Evolutionary conservation across 1,140 invertebrate genomes (phyloP).

Genomic region (Nilaparvata lugens): DNA sequence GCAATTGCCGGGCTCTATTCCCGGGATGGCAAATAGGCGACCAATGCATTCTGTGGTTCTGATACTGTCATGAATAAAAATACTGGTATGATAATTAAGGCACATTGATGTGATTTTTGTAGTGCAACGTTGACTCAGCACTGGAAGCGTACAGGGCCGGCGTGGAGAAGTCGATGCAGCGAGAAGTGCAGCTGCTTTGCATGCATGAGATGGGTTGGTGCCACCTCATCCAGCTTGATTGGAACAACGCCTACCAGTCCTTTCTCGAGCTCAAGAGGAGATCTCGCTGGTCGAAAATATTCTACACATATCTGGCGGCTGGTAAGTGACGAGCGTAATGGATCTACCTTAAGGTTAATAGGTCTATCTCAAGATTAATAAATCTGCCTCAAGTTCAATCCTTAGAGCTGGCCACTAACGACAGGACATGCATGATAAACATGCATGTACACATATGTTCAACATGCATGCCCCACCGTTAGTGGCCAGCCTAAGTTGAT

Average conservation of each 20-base stretch:
- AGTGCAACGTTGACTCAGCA: slow-evolving; percentile 52
- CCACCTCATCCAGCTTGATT: slow-evolving; percentile 53
- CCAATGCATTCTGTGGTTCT: too few species aligned
- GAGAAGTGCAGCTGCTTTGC: slow-evolving; percentile 57
- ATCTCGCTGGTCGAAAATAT: slow-evolving; percentile 58
- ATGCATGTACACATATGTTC: too few species aligned
- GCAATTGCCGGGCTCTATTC: background rate
- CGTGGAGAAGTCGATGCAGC: slow-evolving; percentile 47
- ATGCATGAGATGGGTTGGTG: slow-evolving; percentile 67
- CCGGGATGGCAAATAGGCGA: too few species aligned
- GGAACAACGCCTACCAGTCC: slow-evolving; percentile 43
- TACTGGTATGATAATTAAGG: too few species aligned
- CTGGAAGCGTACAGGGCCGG: slow-evolving; percentile 49
- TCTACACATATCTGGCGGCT: slow-evolving; percentile 58
- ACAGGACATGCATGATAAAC: too few species aligned
- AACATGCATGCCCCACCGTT: too few species aligned
- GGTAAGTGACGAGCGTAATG: slow-evolving; percentile 41
- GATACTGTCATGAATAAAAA: too few species aligned
- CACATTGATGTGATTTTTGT: slow-evolving; percentile 29
- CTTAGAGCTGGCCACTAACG: too few species aligned
- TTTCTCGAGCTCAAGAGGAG: slow-evolving; percentile 49
- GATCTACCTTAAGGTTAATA: too few species aligned
- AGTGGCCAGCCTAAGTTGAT: too few species aligned
- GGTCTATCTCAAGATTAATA: too few species aligned
- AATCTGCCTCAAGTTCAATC: too few species aligned